These are phyloP conservation scores for Pangasius larnaudii DNA, from an alignment of 2,797 vertebrate genomes.

Conservation along the genomic window DNA sequence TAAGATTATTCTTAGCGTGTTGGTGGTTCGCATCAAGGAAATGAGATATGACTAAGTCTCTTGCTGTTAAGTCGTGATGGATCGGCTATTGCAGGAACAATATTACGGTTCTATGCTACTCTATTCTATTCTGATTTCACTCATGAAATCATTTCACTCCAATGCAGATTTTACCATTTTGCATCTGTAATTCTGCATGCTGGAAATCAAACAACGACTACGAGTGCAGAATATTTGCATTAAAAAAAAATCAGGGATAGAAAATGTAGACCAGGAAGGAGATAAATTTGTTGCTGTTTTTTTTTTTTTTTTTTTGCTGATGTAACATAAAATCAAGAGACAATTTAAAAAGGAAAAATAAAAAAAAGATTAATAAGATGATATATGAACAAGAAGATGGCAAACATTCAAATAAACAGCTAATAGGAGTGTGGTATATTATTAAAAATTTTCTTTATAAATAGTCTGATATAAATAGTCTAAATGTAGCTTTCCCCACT, in stretches of 20 bases:
- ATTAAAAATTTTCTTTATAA: not conserved
- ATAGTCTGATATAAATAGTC: not conserved
- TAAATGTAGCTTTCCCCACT: not conserved
- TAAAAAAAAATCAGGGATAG: not conserved
- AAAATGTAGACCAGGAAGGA: not conserved
- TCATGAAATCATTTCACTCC: not conserved
- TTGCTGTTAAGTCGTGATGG: not conserved
- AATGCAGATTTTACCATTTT: not conserved
- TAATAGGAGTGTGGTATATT: not conserved
- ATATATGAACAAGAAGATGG: not conserved
- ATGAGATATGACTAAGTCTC: not conserved
- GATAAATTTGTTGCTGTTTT: not conserved
- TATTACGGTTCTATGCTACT: not conserved
- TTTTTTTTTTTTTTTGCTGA: not conserved
- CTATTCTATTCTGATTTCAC: too few relatives aligned
- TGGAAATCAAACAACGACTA: not conserved
- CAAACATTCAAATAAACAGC: not conserved
- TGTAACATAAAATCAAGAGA: not conserved
- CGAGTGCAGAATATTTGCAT: not conserved
- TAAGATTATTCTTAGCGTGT: not conserved
- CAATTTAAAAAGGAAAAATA: not conserved
- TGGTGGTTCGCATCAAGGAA: not conserved
- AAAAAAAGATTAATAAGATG: not conserved
- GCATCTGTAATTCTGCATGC: not conserved
- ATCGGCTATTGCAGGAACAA: not conserved